These are phyloP conservation scores for Sturnira hondurensis DNA, from an alignment of 2,113 vertebrate species.

Conservation along the genomic window DNA sequence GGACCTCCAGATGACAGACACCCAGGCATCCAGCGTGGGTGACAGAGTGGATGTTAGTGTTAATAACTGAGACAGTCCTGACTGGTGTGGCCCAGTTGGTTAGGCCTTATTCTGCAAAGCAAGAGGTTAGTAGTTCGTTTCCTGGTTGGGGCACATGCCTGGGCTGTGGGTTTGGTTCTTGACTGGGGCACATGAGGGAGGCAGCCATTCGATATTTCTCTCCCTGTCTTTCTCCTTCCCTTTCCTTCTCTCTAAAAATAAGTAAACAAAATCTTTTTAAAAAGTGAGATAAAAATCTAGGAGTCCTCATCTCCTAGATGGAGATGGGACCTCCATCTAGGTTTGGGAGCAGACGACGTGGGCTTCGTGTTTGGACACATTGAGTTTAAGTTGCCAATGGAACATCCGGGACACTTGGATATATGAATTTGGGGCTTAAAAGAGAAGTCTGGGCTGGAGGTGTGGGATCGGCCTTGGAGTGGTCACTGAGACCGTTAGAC, in stretches of 20 bases:
- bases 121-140: too few species aligned
- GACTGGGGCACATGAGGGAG: too few species aligned
- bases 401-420: neutral
- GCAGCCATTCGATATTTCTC: too few species aligned
- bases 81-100: too few species aligned
- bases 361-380: neutral
- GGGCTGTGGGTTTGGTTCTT: too few species aligned
- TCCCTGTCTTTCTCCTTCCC: too few species aligned
- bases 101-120: too few species aligned
- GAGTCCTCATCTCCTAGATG: too few species aligned
- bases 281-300: neutral
- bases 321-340: neutral
- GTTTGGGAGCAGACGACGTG: neutral
- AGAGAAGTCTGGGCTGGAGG: neutral
- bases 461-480: neutral
- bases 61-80: neutral
- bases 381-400: neutral
- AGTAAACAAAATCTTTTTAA: too few species aligned
- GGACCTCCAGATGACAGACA: neutral
- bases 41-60: neutral
- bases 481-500: neutral
- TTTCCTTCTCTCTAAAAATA: too few species aligned
- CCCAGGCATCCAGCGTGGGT: neutral
- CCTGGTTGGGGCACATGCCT: too few species aligned
- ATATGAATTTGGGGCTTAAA: neutral